These are phyloP conservation scores for Melangyna quadrimaculata DNA, from an alignment of 2,888 invertebrate genomes.

Conservation along the genomic window DNA sequence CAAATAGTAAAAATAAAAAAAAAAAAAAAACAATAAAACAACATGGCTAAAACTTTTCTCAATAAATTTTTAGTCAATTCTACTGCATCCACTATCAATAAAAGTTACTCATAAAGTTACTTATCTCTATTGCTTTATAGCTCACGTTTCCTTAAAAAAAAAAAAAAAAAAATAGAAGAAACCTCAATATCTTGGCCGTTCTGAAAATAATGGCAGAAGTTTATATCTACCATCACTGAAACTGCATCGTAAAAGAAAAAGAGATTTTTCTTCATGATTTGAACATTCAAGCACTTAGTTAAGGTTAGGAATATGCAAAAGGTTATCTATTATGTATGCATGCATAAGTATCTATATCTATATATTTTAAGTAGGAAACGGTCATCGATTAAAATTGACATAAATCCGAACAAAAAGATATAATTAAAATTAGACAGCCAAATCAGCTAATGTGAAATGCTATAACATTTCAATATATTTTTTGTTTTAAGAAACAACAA, in stretches of 20 bases:
- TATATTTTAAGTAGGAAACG: neutral
- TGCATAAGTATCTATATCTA: neutral
- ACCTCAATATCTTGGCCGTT: neutral
- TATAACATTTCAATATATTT: slow-evolving; percentile 4
- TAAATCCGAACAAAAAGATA: slow-evolving; percentile 5
- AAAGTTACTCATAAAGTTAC: neutral
- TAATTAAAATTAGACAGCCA: slow-evolving; percentile 6
- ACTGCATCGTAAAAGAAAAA: neutral
- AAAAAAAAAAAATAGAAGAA: too few relatives aligned
- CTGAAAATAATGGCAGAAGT: neutral
- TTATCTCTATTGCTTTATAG: neutral
- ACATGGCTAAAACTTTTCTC: neutral
- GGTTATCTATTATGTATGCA: neutral
- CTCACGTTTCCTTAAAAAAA: neutral
- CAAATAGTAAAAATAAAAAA: too few relatives aligned
- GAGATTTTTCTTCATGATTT: neutral
- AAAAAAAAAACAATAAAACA: neutral
- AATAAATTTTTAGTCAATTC: neutral
- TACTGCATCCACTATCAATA: neutral
- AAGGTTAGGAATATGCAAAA: neutral
- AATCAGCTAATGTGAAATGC: slow-evolving; percentile 23
- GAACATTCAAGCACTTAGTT: neutral
- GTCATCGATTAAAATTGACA: slow-evolving; percentile 17
- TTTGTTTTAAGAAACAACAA: neutral
- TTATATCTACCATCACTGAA: neutral